These are phyloP conservation scores for Phthorimaea operculella DNA, from an alignment of 1,140 invertebrate genomes.

Conservation along the genomic window DNA sequence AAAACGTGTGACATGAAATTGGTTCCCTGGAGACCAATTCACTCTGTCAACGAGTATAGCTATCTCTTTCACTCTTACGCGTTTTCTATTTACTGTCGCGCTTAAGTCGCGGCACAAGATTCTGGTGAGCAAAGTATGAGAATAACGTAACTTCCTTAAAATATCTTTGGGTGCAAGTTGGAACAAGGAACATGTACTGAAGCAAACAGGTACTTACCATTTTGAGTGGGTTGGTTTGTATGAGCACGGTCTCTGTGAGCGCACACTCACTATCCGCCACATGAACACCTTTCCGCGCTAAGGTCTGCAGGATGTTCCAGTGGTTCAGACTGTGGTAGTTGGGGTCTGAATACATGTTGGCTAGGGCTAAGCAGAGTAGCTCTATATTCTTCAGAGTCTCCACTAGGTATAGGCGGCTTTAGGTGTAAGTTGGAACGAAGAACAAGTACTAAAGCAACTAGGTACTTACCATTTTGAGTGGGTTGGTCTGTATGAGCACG, in stretches of 20 bases:
- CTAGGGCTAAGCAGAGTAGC: conserved; percentile 93
- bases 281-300: conserved; percentile 91
- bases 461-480: conserved; percentile 87
- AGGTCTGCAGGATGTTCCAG: conserved; percentile 91
- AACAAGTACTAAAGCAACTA: too few relatives aligned
- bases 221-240: conserved; percentile 94
- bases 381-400: conserved; percentile 95
- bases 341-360: conserved; percentile 97
- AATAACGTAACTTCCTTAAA: too few relatives aligned
- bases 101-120: too few relatives aligned
- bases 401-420: conserved; percentile 92
- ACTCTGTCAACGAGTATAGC: too few relatives aligned
- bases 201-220: conserved; percentile 81
- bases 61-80: too few relatives aligned
- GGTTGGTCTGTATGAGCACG: conserved; percentile 94
- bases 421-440: too few relatives aligned
- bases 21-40: too few relatives aligned
- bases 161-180: too few relatives aligned
- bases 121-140: too few relatives aligned
- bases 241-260: conserved; percentile 95
- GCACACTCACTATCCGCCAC: conserved; percentile 86
- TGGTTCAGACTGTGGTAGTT: conserved; percentile 96
- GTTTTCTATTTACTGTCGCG: too few relatives aligned
- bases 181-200: too few relatives aligned
- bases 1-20: too few relatives aligned